Conservation (phyloP, 2,888 invertebrate genomes). For the Epinotia bilunana region DNA sequence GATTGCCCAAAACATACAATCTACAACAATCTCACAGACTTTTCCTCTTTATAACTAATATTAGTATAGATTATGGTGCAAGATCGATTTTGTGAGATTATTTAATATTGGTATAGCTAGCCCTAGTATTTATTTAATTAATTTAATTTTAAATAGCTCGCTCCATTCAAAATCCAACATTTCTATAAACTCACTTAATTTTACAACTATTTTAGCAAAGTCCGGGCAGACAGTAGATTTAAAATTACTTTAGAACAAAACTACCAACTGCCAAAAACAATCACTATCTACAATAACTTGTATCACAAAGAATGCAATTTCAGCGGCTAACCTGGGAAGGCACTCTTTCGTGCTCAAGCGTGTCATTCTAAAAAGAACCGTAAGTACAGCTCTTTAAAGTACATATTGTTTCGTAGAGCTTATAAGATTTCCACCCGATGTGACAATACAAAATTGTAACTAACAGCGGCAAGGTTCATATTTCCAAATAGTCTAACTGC, state of each 20-base stretch:
- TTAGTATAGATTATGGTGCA: too few species aligned
- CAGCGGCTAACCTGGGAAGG: constrained; percentile 40
- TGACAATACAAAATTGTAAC: constrained; percentile 65
- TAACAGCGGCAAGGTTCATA: constrained; percentile 51
- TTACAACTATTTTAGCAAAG: too few species aligned
- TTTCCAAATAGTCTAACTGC: constrained; percentile 48
- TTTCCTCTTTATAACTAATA: too few species aligned
- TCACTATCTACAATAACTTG: constrained; percentile 48
- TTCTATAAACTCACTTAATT: too few species aligned
- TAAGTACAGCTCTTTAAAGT: constrained; percentile 25
- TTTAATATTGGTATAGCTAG: too few species aligned
- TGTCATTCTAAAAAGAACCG: constrained; percentile 4
- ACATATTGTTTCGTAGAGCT: constrained; percentile 46
- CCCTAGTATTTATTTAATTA: too few species aligned
- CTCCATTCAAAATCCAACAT: too few species aligned
- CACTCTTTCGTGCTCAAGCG: constrained; percentile 27
- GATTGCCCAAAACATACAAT: too few species aligned
- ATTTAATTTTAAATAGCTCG: too few species aligned
- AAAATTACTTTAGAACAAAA: constrained; percentile 23
- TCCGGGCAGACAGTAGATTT: constrained; percentile 1
- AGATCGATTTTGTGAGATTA: too few species aligned
- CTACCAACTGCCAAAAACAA: constrained; percentile 45
- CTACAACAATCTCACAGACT: too few species aligned
- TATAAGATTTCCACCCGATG: constrained; percentile 53
- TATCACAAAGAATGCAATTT: constrained; percentile 53